These are phyloP conservation scores for Octomys mimax DNA, from an alignment of 2,797 vertebrate species.

Conservation along the genomic window DNA sequence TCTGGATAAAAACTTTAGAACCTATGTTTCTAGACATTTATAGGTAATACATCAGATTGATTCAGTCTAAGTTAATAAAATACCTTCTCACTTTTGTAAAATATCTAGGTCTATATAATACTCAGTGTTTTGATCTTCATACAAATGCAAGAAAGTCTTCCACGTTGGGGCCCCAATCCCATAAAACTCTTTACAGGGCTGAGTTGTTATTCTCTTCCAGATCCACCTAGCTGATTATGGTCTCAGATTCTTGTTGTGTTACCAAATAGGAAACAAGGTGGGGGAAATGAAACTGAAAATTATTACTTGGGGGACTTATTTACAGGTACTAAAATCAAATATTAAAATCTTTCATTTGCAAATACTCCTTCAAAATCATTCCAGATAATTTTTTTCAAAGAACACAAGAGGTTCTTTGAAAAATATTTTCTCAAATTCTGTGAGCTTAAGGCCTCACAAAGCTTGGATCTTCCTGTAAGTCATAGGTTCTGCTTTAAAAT, in stretches of 20 bases:
- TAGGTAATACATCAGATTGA: background rate
- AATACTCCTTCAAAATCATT: background rate
- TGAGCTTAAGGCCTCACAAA: background rate
- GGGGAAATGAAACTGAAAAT: background rate
- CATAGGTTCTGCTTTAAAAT: background rate
- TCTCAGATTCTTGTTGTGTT: background rate
- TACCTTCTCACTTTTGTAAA: slow-evolving; percentile 36
- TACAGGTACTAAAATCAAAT: background rate
- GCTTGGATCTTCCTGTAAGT: background rate
- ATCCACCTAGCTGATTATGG: background rate
- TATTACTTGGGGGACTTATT: background rate
- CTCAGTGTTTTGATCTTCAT: background rate
- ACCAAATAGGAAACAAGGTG: background rate
- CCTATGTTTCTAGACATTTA: background rate
- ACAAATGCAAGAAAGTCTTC: background rate
- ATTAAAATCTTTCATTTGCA: background rate
- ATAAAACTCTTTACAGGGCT: background rate
- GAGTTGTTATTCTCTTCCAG: background rate
- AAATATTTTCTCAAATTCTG: background rate
- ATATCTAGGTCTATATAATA: background rate
- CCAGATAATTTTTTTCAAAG: background rate
- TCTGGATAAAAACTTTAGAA: background rate
- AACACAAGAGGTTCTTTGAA: background rate
- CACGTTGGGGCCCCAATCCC: background rate
- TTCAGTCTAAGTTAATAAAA: background rate